Conservation (phyloP, 92 coral and sea anemone species). For the Parazoanthus swiftii region DNA sequence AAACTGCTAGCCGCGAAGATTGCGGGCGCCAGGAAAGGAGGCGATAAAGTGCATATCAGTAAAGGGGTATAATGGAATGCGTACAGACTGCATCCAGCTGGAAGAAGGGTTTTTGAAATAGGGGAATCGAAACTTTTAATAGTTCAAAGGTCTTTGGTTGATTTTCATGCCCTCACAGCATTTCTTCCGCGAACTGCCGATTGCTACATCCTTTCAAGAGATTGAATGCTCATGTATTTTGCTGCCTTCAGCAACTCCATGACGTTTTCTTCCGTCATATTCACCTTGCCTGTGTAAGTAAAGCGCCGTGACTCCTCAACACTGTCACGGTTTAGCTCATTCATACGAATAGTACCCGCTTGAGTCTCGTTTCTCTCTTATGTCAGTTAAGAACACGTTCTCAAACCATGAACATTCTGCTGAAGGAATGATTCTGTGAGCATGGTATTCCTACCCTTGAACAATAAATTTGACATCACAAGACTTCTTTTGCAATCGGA, state of each 20-base stretch:
- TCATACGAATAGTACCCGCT: not conserved
- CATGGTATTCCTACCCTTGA: not conserved
- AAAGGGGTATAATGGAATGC: too few relatives aligned
- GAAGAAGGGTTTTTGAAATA: too few relatives aligned
- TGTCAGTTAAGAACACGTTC: not conserved
- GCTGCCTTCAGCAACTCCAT: not conserved
- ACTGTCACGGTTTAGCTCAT: not conserved
- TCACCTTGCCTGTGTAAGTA: not conserved
- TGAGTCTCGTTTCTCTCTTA: slow-evolving; percentile 6
- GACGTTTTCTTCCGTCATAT: not conserved
- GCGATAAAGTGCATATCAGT: too few relatives aligned
- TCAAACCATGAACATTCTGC: not conserved
- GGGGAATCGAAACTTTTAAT: too few relatives aligned
- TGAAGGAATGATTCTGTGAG: not conserved
- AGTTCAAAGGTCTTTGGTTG: too few relatives aligned
- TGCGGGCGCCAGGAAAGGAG: too few relatives aligned
- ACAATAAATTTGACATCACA: not conserved
- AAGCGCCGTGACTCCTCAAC: not conserved
- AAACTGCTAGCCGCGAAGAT: too few relatives aligned
- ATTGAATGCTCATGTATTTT: not conserved
- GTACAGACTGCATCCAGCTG: too few relatives aligned
- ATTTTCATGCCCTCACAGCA: too few relatives aligned
- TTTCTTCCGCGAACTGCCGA: too few relatives aligned
- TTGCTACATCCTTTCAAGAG: not conserved
- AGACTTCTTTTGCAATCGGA: not conserved